These are phyloP conservation scores for Octomys mimax DNA, from an alignment of 2,797 vertebrate species.

Conservation along the genomic window DNA sequence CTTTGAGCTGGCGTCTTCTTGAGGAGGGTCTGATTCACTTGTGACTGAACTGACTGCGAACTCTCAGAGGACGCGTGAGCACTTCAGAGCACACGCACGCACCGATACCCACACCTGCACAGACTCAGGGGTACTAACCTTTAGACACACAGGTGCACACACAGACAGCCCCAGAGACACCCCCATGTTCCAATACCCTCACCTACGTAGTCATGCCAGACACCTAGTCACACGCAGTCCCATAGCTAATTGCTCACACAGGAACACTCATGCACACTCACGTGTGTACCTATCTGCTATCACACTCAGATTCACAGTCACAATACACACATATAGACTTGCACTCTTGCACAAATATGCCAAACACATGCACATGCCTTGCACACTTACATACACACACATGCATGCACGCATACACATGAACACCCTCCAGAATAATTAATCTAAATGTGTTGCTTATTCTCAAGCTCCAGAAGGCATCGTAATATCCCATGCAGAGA, in stretches of 20 bases:
- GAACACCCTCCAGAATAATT: not conserved
- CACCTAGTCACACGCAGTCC: not conserved
- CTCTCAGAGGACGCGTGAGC: accelerated
- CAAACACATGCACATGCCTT: not conserved
- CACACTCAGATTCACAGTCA: not conserved
- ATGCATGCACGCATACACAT: too few species aligned
- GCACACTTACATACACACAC: too few species aligned
- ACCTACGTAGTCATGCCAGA: too few species aligned
- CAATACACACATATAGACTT: too few species aligned
- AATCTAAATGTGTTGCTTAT: not conserved
- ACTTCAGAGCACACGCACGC: not conserved
- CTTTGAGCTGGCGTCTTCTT: not conserved
- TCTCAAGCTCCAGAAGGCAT: not conserved
- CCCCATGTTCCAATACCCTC: not conserved
- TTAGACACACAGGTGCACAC: too few species aligned
- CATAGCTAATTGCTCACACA: not conserved
- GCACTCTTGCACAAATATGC: too few species aligned
- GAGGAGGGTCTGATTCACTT: not conserved
- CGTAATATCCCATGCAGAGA: accelerated
- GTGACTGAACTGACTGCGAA: not conserved
- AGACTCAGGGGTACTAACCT: not conserved
- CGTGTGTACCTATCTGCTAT: not conserved
- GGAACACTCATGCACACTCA: not conserved
- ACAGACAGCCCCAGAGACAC: not conserved
- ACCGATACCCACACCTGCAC: not conserved